Base-by-base conservation (phyloP, 2,113 vertebrate species). In the Tursiops truncatus region DNA sequence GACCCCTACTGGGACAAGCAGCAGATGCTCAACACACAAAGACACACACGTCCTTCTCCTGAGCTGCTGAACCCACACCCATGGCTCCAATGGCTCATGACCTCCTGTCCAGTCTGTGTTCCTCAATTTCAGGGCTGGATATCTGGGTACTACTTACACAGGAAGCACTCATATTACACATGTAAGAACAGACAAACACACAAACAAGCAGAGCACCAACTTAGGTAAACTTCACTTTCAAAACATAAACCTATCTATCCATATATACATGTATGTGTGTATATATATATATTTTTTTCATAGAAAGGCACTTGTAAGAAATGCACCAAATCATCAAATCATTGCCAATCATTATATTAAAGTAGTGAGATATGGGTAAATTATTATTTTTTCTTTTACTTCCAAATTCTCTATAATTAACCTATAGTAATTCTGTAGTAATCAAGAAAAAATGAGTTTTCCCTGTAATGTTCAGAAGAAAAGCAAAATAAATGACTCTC, bases 31-130 rank as follows among this genome's bases (percentile, higher is more conserved):
- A 25, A 11, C 38, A 5, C 1, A 1, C 56, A 18, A 17, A 11
- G 38, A 33, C 8, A 12, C 38, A n/a, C 1, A 3, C 1, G 3
- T 62, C 36, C 65, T 80, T 63, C 68, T n/a, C 26, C 56, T 20
- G 28, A 10, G 31, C 28, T 13, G 15, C 20, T 3, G 15, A 62
- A 3, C 28, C 23, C 36, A 18, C 1, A 12, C 3, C 15, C 3
- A 0, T 0, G 14, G 8, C 28, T 8, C 50, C 14, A 3, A 0
- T 12, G 60, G 1, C 67, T 62, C 60, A 44, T 3, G 20, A 4
- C 31, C 26, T 58, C 33, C 85, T 1, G 9, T 28, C 38, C 36
- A 58, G 70, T 25, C 38, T 41, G 3, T 4, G 58, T 11, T 8
- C 47, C 23, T 9, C 3, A 25, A 6, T 47, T 47, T 56, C 28